Base-by-base conservation (phyloP, 2,888 invertebrate genomes). In the Drosophila neonasuta region DNA sequence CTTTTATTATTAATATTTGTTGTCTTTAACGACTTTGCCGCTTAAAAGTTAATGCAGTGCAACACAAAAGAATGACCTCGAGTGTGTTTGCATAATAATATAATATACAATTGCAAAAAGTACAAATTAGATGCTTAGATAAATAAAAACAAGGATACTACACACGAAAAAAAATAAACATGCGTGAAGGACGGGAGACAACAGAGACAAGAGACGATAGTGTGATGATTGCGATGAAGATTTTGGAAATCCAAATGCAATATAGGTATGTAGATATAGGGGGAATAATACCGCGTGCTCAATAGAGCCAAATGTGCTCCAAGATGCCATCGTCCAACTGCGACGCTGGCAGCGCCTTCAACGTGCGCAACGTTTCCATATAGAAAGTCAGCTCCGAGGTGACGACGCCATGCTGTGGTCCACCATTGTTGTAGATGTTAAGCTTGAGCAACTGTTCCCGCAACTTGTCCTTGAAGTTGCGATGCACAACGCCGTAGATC, bases 371-470 rank as follows among this genome's bases (percentile, higher is more conserved):
- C 62, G 96, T 97, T 91, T 97, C 96, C 86, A 96, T 93, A 90
- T 97, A 97, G 91, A 97, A 97, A 69, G 96, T 96, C 87, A 97
- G 91, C 92, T 97, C 97, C 8, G 97, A 96, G 36, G 96, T 97
- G n/a, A 97, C 97, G 57, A 97, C 94, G 44, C 97, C 98, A 90
- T 98, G 98, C 89, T 98, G 97, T 2, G 98, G 98, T 50, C 98
- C 97, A n/a, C 98, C 98, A 92, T 98, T 97, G 80, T 97, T 98
- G 61, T 95, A 94, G 78, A 99, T 96, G 88, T 97, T 97, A 93
- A 97, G 94, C 90, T 95, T 95, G 3, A 94, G 89, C 77, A 99
- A 92, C 89, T 97, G 96, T 85, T 96, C 95, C 90, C 96, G 93
- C 79, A 98, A 92, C 89, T 96, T 95, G 77, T 95, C 95, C 91